Percentiles rank a stretch among this genome's conserved stretches.
Conservation (phyloP, 2,113 vertebrate genomes). For the Emydura subglobosa region DNA sequence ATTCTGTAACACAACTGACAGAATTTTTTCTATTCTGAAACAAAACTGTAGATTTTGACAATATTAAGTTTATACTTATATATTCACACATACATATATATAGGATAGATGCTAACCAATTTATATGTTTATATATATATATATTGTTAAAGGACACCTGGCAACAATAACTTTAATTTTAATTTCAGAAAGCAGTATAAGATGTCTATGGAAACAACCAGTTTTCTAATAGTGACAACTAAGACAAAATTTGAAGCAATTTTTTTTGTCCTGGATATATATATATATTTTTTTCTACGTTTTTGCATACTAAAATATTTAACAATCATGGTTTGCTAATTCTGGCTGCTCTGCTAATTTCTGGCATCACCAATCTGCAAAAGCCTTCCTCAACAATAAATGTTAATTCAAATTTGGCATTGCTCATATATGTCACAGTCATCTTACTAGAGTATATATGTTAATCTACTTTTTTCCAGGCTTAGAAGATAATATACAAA, state of each 20-base stretch:
- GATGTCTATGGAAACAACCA: background rate
- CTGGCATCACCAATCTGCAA: background rate
- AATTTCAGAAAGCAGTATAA: background rate
- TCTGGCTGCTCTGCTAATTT: background rate
- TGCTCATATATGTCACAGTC: background rate
- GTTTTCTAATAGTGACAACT: background rate
- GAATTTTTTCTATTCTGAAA: background rate
- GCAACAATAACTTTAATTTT: background rate
- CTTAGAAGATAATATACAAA: background rate
- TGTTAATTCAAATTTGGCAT: background rate
- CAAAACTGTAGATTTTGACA: background rate
- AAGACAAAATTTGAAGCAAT: background rate
- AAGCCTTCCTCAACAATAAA: background rate
- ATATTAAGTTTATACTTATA: background rate
- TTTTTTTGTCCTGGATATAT: background rate
- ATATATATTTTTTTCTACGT: background rate
- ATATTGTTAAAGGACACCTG: background rate
- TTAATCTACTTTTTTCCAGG: background rate
- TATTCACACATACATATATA: background rate
- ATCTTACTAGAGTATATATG: background rate
- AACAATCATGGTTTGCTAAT: background rate
- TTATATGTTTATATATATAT: background rate
- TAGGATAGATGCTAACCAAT: background rate
- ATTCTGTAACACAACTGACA: background rate
- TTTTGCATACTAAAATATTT: background rate